phyloP scores from a whole-genome alignment of 2,113 vertebrate species.

The Symphodus melops region DNA sequence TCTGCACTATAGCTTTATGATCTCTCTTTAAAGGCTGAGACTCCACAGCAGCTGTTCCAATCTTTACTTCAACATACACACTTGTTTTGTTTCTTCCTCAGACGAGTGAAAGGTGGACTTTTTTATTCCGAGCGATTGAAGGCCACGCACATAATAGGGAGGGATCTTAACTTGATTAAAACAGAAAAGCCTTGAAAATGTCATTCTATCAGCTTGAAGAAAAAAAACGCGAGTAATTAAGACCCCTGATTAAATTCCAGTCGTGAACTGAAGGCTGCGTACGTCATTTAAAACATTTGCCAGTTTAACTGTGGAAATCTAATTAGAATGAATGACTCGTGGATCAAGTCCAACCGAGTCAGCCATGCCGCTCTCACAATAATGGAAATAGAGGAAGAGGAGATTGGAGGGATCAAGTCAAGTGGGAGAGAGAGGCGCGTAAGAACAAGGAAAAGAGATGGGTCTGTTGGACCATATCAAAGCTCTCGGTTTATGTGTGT shows the following conservation, averaged over 20 bases:
- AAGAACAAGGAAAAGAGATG: slow-evolving; percentile 44
- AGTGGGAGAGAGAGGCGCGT: slow-evolving; percentile 31
- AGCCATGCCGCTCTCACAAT: slow-evolving; percentile 37
- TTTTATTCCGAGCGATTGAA: not conserved
- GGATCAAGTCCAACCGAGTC: slow-evolving; percentile 35
- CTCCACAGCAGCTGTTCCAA: slow-evolving; percentile 10
- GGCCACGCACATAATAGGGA: not conserved
- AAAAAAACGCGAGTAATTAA: slow-evolving; percentile 32
- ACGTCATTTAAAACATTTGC: slow-evolving; percentile 40
- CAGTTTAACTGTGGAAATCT: slow-evolving; percentile 48
- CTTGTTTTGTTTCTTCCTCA: not conserved
- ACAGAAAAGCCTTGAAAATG: slow-evolving; percentile 46
- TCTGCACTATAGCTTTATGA: not conserved
- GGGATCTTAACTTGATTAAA: slow-evolving; percentile 38
- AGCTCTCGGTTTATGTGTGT: slow-evolving; percentile 46
- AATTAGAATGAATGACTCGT: slow-evolving; percentile 52
- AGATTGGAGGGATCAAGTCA: slow-evolving; percentile 40
- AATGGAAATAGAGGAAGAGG: slow-evolving; percentile 44
- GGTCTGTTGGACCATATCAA: slow-evolving; percentile 52
- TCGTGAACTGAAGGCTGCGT: slow-evolving; percentile 12
- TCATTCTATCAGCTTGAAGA: slow-evolving; percentile 18
- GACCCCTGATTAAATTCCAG: slow-evolving; percentile 49
- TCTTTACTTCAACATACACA: not conserved
- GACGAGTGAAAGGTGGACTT: not conserved
- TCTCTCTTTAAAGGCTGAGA: not conserved